Evolutionary conservation across 2,113 vertebrate species (phyloP).

Genomic region (Prolemur simus): DNA sequence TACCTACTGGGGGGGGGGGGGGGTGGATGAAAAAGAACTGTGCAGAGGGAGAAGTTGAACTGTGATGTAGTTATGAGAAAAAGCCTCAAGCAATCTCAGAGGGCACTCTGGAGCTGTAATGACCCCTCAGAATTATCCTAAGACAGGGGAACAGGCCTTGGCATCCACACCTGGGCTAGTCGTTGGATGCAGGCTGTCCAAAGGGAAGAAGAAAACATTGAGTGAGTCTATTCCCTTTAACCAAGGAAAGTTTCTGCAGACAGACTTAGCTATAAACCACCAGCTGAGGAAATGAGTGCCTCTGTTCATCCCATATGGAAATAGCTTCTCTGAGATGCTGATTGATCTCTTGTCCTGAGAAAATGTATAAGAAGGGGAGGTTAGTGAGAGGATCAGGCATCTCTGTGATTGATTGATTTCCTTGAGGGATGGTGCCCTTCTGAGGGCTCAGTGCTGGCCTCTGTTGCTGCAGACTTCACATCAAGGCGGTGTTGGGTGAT

Average conservation of each 20-base stretch:
- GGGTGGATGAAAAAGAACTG: not conserved
- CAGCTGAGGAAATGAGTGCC: not conserved
- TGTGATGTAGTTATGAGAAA: not conserved
- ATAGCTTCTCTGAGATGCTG: not conserved
- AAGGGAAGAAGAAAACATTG: not conserved
- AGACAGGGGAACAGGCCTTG: not conserved
- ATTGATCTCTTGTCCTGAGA: not conserved
- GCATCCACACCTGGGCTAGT: not conserved
- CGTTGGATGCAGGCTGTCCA: not conserved
- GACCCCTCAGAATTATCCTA: not conserved
- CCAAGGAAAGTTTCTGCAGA: not conserved
- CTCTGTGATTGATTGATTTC: not conserved
- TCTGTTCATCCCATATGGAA: not conserved
- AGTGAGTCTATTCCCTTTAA: not conserved
- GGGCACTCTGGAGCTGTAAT: not conserved
- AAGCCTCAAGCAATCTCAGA: not conserved
- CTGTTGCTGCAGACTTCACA: not conserved
- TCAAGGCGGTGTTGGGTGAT: not conserved
- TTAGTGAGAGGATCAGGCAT: not conserved
- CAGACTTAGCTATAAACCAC: not conserved
- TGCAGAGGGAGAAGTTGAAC: not conserved
- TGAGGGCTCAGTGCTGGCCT: not conserved
- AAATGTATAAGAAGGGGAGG: not conserved
- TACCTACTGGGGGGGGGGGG: too few relatives aligned
- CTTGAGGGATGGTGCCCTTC: not conserved